These are phyloP conservation scores for Stenoptilia bipunctidactyla DNA, from an alignment of 2,888 invertebrate genomes.

Conservation along the genomic window DNA sequence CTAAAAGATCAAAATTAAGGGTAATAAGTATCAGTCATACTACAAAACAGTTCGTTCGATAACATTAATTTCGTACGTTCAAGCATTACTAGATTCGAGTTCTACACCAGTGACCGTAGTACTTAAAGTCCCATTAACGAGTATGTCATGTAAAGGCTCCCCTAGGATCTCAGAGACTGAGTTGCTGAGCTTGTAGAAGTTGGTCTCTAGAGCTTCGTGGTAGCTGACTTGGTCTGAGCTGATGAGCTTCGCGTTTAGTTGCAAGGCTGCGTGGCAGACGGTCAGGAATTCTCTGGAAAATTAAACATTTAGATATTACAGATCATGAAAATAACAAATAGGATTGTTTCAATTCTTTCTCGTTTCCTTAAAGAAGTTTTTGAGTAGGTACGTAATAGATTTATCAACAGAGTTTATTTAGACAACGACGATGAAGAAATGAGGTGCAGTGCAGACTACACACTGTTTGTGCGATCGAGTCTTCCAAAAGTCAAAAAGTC, in stretches of 20 bases:
- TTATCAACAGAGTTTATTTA: too few relatives aligned
- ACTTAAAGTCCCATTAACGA: conserved; percentile 82
- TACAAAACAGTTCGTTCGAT: too few relatives aligned
- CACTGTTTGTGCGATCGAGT: too few relatives aligned
- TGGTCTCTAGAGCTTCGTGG: conserved; percentile 88
- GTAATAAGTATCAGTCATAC: too few relatives aligned
- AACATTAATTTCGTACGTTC: conserved; percentile 23
- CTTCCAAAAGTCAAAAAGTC: too few relatives aligned
- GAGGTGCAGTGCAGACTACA: too few relatives aligned
- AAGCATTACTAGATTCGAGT: conserved; percentile 85
- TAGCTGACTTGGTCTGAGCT: conserved; percentile 92
- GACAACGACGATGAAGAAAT: too few relatives aligned
- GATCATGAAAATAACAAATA: too few relatives aligned
- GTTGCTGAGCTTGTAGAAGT: conserved; percentile 88
- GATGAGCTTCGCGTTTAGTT: conserved; percentile 90
- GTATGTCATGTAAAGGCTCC: conserved; percentile 75
- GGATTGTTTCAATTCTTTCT: too few relatives aligned
- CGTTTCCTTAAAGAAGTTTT: too few relatives aligned
- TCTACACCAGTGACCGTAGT: conserved; percentile 86
- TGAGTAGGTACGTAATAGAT: too few relatives aligned
- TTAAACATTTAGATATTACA: conserved; percentile 9
- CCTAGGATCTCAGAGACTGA: conserved; percentile 81
- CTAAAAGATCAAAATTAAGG: too few relatives aligned
- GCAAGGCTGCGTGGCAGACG: conserved; percentile 90
- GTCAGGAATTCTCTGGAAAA: conserved; percentile 87